Evolutionary conservation across 2,888 invertebrate species (phyloP), one percentile per base, ranked within the genome.

Genomic region (Coelinius sp.): DNA sequence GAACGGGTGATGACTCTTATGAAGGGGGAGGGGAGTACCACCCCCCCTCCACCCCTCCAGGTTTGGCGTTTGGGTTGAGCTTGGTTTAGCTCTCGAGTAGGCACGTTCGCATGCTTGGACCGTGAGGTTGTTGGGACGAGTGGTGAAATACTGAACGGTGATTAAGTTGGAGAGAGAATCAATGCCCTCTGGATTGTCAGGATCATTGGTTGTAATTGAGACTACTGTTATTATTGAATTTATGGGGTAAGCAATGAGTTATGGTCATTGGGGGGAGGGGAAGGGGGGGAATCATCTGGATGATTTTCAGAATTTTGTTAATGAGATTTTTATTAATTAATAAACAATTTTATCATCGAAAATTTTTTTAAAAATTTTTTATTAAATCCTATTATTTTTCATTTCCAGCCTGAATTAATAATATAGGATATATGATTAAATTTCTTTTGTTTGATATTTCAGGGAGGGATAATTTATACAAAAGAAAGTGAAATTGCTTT

Each of bases 201-300:
- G 41, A 63, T 63, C 80, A 82, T 84, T 81, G 81, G 22, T 20
- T 81, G 83, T 85, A 85, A 85, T 85, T 84, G 85, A 85, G 84
- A 83, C 79, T 77, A 78, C 77, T 77, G 76, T 84, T 84, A 84
- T 85, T 83, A 83, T 67, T 59, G 65, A 69, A 52, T 69, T 59
- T 56, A 49, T 65, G 49, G 27, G 46, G 44, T n/a, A 49, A 22
- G 66, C 17, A 35, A 14, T 59, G 25, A 59, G 17, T 59, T 59
- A 59, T 59, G 31, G 20, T 59, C 53, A 53, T 53, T 53, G 53
- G 53, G 53, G 53, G 53, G 17, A 49, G 14, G 49, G 7, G 6
- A 6, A 49, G 10, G n/a, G n/a, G n/a, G n/a, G n/a, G n/a, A 44
- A 44, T 44, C 41, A 25, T 44, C 8, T 20, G 4, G 35, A 35